Base-by-base conservation (phyloP, 2,888 invertebrate species). In the Heliconius charithonia region DNA sequence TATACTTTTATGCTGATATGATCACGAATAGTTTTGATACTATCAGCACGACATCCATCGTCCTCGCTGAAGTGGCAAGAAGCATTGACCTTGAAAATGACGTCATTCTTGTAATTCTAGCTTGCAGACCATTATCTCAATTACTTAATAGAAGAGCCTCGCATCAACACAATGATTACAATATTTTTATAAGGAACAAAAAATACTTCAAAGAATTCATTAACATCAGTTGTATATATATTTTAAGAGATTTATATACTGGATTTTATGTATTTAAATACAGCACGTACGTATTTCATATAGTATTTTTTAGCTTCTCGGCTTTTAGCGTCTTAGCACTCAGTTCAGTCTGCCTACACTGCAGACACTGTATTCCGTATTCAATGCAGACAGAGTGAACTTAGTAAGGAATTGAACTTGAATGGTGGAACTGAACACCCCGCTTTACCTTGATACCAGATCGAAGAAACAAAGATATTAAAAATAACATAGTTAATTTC, bases 11-110 rank as follows among this genome's bases (percentile, higher is more conserved):
- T 92, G 89, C 85, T 89, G 86, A 85, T 83, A 84, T 83, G 84
- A 84, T 86, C 89, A 85, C 87, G 87, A 82, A 85, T 86, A 81
- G 87, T 82, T 81, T 80, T 83, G 86, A 85, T 86, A 81, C 82
- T 84, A 91, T 85, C 87, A 90, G 90, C 92, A 91, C 89, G 91
- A 88, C 84, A 84, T 29, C 66, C 70, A 87, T 83, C 90, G 89
- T 89, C 92, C 91, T 91, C 89, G 84, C 80, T n/a, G 72, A 59
- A 84, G 85, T 83, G 88, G 88, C 88, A 86, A 87, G 85, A 85
- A 83, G 83, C 83, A 82, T 83, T 82, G 85, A 85, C 92, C 92
- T 92, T 88, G 87, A 75, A 67, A 76, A 78, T 92, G 90, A 91
- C 92, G 92, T 89, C 92, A 92, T 80, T 80, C 78, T 70, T 78